Base-by-base conservation (phyloP, 1,140 invertebrate species). In the Galleria mellonella region DNA sequence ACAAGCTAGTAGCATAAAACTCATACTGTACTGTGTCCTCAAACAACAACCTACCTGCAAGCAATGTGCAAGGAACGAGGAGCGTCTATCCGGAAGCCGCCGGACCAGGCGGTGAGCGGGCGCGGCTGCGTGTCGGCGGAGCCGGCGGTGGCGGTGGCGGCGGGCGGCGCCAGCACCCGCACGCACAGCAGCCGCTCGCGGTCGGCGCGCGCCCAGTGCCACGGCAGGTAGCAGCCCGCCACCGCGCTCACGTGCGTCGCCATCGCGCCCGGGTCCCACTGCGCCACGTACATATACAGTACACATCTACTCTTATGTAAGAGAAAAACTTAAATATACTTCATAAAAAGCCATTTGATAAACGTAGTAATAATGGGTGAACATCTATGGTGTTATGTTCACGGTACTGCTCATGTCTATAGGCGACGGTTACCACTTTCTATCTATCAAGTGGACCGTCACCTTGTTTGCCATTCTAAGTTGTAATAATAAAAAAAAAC, bases 131-230 rank as follows among this genome's bases (percentile, higher is more conserved):
- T 88, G 69, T 91, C 94, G 46, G 91, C 86, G 14, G 89, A 89
- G 62, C 96, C 93, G 40, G 97, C 92, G 39, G 88, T 88, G 61
- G 98, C 96, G 6, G 87, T 83, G 9, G 94, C 13, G 13, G 14
- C 13, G 32, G 87, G 84, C n/a, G 94, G 83, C 62, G 94, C 90
- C 37, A 92, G 79, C 30, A 97, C 88, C 17, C 92, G 89, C 0
- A 98, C 92, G 86, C 97, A 98, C 0, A 99, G 86, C 35, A 98
- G 83, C 66, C 94, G 94, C 62, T 97, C 95, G 53, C 94, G 92
- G 65, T 98, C 96, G 56, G 93, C 88, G 50, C 96, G 90, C 27
- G 96, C 93, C 97, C 97, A 98, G 86, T 98, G 97, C 83, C 96
- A 99, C 9, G 97, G 93, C 75, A 98, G 91, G 72, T 93, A 94